These are phyloP conservation scores for Petrolisthes cinctipes DNA, from an alignment of 2,888 invertebrate genomes.

Conservation along the genomic window DNA sequence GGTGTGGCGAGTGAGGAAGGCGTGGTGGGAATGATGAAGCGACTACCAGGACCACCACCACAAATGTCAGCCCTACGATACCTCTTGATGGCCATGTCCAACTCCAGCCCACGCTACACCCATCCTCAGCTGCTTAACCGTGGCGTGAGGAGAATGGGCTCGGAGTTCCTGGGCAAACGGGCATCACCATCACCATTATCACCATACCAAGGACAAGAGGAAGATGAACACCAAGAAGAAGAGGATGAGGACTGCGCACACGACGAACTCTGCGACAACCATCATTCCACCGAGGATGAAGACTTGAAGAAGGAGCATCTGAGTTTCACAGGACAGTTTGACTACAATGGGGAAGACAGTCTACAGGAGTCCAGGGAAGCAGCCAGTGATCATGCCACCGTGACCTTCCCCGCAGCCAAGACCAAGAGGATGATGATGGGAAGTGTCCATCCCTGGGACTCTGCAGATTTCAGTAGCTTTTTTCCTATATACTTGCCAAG, in stretches of 20 bases:
- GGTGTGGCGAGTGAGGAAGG: background rate
- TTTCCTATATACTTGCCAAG: constrained; percentile 36
- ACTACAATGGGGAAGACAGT: constrained; percentile 17
- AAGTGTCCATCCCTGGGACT: background rate
- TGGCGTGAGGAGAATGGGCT: constrained; percentile 51
- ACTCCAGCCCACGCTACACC: constrained; percentile 20
- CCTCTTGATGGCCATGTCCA: constrained; percentile 45
- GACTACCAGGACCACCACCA: constrained; percentile 22
- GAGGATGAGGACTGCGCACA: background rate
- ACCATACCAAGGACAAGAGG: background rate
- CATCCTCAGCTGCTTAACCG: constrained; percentile 42
- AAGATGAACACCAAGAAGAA: background rate
- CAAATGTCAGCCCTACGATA: constrained; percentile 31
- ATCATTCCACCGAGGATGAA: background rate
- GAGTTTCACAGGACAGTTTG: constrained; percentile 41
- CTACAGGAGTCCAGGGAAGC: background rate
- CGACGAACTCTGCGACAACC: background rate
- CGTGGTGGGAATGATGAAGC: constrained; percentile 29
- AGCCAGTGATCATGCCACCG: no score
- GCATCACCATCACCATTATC: background rate
- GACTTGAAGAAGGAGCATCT: constrained; percentile 42
- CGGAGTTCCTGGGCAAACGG: constrained; percentile 55
- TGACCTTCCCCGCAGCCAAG: background rate
- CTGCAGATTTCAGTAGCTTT: constrained; percentile 24
- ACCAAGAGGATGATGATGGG: constrained; percentile 27